phyloP scores from a whole-genome alignment of 2,113 vertebrate genomes.

The Marmota monax region DNA sequence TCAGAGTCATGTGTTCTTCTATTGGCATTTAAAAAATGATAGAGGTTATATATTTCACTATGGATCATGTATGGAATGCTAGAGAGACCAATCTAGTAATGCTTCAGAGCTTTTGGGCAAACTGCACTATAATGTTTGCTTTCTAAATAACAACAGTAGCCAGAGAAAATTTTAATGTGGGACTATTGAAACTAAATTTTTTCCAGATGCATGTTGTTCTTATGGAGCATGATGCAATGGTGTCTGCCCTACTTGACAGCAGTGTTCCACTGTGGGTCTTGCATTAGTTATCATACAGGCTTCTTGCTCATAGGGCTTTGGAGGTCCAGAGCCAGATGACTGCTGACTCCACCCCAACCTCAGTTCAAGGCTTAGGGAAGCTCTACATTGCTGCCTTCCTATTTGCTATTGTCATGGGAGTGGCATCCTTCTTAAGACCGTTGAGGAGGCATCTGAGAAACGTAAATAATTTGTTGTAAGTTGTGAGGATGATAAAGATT shows the following conservation, averaged over 20 bases:
- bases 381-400: neutral
- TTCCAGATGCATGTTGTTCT: neutral
- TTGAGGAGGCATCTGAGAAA: neutral
- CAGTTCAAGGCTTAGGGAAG: neutral
- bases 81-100: neutral
- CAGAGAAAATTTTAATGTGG: neutral
- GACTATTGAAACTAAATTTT: neutral
- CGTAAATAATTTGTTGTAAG: neutral
- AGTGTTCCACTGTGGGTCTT: neutral
- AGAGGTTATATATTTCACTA: neutral
- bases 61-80: neutral
- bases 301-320: neutral
- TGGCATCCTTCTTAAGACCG: neutral
- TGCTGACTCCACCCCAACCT: neutral
- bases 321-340: neutral
- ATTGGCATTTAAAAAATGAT: neutral
- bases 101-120: neutral
- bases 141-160: neutral
- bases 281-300: neutral
- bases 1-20: slow-evolving; percentile 44
- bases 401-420: neutral
- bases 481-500: neutral
- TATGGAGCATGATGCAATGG: neutral
- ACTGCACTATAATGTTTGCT: neutral
- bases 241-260: neutral